Conservation (phyloP, 1,140 invertebrate genomes). For the Drosophila rhopaloa region DNA sequence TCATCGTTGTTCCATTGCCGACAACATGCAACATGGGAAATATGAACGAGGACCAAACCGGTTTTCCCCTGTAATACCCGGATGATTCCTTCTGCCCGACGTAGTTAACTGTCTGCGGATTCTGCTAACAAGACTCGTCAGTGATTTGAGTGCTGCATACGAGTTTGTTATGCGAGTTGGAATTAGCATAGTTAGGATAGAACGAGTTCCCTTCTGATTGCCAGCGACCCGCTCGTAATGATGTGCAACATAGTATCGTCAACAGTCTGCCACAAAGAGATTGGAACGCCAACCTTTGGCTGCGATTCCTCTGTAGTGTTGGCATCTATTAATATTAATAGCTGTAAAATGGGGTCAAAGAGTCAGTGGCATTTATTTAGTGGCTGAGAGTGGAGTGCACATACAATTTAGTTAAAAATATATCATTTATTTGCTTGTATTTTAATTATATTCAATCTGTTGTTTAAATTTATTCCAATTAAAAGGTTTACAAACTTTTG, state of each 20-base stretch:
- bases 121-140: slow-evolving; percentile 57
- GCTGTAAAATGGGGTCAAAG: slow-evolving; percentile 9
- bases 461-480: not conserved
- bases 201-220: slow-evolving; percentile 43
- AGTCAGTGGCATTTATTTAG: not conserved
- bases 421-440: not conserved
- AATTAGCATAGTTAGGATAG: slow-evolving; percentile 76
- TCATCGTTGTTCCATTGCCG: slow-evolving; percentile 50
- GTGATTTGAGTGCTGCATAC: slow-evolving; percentile 54
- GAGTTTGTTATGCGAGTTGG: slow-evolving; percentile 74
- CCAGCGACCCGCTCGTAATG: slow-evolving; percentile 61
- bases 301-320: not conserved
- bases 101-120: slow-evolving; percentile 48
- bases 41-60: slow-evolving; percentile 42
- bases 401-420: not conserved
- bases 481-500: not conserved
- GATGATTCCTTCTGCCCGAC: slow-evolving; percentile 14
- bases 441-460: not conserved
- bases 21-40: slow-evolving; percentile 66
- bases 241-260: slow-evolving; percentile 39
- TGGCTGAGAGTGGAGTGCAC: slow-evolving; percentile 1
- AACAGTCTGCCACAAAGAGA: slow-evolving; percentile 2
- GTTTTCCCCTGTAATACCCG: slow-evolving; percentile 2
- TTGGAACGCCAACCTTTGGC: slow-evolving; percentile 16
- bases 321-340: slow-evolving; percentile 37